Percentiles rank a stretch among this genome's conserved stretches.
Evolutionary conservation across 2,888 invertebrate species (phyloP).

Genomic region (Eristalinus aeneus): DNA sequence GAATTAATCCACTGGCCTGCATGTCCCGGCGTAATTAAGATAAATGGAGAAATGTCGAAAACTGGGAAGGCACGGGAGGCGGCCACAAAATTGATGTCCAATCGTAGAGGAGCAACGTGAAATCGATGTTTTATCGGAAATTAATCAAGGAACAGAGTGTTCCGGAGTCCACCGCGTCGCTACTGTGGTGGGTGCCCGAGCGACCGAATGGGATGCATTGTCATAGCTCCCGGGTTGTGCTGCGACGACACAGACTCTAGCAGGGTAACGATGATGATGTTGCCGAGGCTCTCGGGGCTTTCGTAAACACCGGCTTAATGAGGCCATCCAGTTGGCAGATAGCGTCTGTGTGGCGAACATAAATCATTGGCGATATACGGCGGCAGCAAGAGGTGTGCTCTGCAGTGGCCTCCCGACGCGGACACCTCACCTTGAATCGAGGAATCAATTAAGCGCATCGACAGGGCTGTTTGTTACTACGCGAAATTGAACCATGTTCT

Average conservation of each 20-base stretch:
- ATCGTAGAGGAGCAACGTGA: constrained; percentile 47
- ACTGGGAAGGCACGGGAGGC: constrained; percentile 16
- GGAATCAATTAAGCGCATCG: constrained; percentile 31
- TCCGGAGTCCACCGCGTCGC: neutral
- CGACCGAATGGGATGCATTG: constrained; percentile 31
- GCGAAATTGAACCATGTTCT: too few relatives aligned
- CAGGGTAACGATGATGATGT: constrained; percentile 14
- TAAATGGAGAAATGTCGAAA: constrained; percentile 60
- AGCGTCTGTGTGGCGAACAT: constrained; percentile 28
- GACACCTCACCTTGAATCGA: constrained; percentile 48
- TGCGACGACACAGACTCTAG: neutral
- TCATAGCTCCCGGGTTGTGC: constrained; percentile 48
- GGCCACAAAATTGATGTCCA: constrained; percentile 29
- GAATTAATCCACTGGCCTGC: constrained; percentile 60
- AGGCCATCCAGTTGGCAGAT: constrained; percentile 36
- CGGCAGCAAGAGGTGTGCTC: neutral
- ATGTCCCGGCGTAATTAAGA: constrained; percentile 65
- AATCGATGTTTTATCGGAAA: constrained; percentile 59
- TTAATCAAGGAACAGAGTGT: constrained; percentile 51
- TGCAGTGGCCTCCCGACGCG: neutral
- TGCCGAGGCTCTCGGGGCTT: neutral
- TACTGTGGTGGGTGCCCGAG: constrained; percentile 4
- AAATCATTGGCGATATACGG: constrained; percentile 46
- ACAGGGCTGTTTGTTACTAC: neutral
- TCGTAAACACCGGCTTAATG: constrained; percentile 41